Evolutionary conservation across 2,888 invertebrate genomes (phyloP).

Genomic region (Caenorhabditis doughertyi): DNA sequence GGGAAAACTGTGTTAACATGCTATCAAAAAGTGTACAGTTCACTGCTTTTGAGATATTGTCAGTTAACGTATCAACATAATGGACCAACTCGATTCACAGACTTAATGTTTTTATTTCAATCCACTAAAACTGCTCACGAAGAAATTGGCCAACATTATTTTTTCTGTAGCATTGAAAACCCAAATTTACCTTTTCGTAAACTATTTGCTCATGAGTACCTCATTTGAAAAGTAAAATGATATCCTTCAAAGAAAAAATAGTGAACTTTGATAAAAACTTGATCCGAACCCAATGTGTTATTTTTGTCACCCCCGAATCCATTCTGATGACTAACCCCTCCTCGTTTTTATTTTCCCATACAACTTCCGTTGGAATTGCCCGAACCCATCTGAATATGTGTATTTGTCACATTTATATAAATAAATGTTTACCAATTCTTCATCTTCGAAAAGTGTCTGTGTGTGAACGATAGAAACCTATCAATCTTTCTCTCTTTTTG

Average conservation of each 20-base stretch:
- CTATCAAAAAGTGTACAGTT: slow-evolving; percentile 3
- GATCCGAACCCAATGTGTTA: neutral
- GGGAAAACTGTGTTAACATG: neutral
- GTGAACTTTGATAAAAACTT: neutral
- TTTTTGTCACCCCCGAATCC: neutral
- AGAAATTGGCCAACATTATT: slow-evolving; percentile 7
- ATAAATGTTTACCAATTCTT: slow-evolving; percentile 42
- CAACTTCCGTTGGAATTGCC: slow-evolving; percentile 53
- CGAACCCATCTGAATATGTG: slow-evolving; percentile 15
- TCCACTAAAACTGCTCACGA: slow-evolving; percentile 3
- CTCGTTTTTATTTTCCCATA: slow-evolving; percentile 10
- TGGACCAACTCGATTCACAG: slow-evolving; percentile 6
- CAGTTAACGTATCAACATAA: slow-evolving; percentile 5
- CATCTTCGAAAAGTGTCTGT: slow-evolving; percentile 11
- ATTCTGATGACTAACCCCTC: slow-evolving; percentile 19
- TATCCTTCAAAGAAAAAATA: too few species aligned
- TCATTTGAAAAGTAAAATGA: neutral
- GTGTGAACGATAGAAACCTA: slow-evolving; percentile 22
- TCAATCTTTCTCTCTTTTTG: slow-evolving; percentile 17
- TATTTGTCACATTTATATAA: slow-evolving; percentile 33
- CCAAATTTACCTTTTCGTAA: neutral
- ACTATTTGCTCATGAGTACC: slow-evolving; percentile 5
- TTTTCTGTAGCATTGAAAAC: slow-evolving; percentile 4
- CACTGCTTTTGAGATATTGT: slow-evolving; percentile 2
- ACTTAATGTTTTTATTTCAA: neutral